A percentile compares a stretch with the other conserved stretches of the same genome.
Evolutionary conservation across 2,113 vertebrate species (phyloP).

Genomic region (Hipposideros armiger): DNA sequence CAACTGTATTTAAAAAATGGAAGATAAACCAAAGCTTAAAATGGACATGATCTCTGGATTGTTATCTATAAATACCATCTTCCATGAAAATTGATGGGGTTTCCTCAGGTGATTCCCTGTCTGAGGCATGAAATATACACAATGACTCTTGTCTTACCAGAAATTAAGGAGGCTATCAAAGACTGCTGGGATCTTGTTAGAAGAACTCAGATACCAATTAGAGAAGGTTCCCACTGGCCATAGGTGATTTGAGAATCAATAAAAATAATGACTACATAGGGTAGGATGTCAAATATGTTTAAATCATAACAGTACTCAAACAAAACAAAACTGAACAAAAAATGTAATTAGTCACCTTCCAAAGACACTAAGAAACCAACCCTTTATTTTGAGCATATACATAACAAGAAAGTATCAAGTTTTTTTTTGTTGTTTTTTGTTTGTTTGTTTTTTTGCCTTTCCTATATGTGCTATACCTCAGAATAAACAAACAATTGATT

Average conservation of each 20-base stretch:
- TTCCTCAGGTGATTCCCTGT: neutral
- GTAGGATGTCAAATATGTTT: neutral
- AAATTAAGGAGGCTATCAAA: neutral
- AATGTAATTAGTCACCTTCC: neutral
- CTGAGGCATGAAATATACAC: neutral
- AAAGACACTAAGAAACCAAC: neutral
- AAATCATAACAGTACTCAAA: neutral
- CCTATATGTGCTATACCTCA: neutral
- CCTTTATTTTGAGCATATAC: neutral
- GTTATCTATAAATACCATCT: neutral
- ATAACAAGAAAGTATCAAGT: neutral
- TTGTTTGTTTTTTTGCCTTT: neutral
- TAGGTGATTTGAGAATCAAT: neutral
- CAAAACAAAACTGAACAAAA: neutral
- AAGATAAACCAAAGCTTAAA: neutral
- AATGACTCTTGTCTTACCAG: neutral
- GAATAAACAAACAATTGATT: neutral
- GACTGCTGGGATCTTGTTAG: neutral
- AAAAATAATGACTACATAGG: neutral
- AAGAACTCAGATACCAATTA: neutral
- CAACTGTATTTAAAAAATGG: neutral
- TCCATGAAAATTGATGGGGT: neutral
- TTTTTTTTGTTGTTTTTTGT: neutral
- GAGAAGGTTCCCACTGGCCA: neutral
- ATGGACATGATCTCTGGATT: conserved; percentile 14